phyloP scores from a whole-genome alignment of 1,140 invertebrate species.

The Uloborus diversus region DNA sequence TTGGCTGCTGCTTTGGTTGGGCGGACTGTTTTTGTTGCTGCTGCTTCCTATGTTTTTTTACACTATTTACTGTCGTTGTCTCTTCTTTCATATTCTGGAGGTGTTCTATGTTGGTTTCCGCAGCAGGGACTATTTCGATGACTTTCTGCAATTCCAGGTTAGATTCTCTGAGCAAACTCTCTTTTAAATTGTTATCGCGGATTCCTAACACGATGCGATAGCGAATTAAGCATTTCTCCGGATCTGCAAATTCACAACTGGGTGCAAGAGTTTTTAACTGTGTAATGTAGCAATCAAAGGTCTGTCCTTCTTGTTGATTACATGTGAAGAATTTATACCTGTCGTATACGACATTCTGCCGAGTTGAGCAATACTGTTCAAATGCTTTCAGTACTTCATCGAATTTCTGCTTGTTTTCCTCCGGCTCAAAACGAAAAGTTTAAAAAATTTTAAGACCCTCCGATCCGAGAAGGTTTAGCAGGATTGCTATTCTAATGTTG shows the following conservation, averaged over 20 bases:
- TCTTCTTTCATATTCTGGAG: neutral
- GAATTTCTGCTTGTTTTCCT: neutral
- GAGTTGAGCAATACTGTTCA: conserved; percentile 1
- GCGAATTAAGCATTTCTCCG: neutral
- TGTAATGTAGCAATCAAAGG: neutral
- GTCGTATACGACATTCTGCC: too few relatives aligned
- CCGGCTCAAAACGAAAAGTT: neutral
- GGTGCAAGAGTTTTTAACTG: conserved; percentile 1
- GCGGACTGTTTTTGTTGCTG: neutral
- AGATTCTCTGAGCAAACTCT: neutral
- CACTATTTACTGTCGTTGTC: neutral
- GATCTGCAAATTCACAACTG: conserved; percentile 13
- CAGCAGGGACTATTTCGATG: neutral
- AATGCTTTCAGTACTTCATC: neutral
- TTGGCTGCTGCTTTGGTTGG: too few relatives aligned
- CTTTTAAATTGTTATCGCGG: neutral
- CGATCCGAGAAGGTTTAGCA: neutral
- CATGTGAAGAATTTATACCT: conserved; percentile 16
- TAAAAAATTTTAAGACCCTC: conserved; percentile 7
- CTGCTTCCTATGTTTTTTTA: neutral
- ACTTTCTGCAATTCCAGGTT: neutral
- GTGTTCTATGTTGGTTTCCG: conserved; percentile 1
- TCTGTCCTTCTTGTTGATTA: conserved; percentile 22
- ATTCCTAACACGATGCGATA: neutral
- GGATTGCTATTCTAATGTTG: neutral